Percentiles rank a stretch among this genome's conserved stretches.
Evolutionary conservation across 2,888 invertebrate genomes (phyloP).

Genomic region (Diarsia rubi): DNA sequence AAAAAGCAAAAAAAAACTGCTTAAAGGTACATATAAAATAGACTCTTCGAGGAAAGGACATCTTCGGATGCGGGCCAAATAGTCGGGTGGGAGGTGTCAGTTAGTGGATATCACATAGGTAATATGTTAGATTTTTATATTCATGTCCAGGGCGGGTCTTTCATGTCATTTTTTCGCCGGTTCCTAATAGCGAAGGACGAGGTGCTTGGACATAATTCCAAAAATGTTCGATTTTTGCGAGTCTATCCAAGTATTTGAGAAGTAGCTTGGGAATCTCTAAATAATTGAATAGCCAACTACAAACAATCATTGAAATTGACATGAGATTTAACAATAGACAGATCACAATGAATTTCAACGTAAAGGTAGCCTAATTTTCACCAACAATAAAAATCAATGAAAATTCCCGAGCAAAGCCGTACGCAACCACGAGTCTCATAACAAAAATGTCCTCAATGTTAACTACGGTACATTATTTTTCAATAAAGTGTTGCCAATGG

Average conservation of each 20-base stretch:
- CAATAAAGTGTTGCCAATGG: slow-evolving; percentile 54
- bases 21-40: background rate
- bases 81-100: background rate
- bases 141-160: background rate
- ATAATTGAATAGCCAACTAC: background rate
- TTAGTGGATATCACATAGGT: background rate
- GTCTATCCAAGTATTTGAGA: background rate
- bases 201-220: background rate
- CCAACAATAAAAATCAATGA: background rate
- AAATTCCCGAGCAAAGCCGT: slow-evolving; percentile 22
- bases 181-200: background rate
- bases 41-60: background rate
- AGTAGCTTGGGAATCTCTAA: background rate
- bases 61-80: background rate
- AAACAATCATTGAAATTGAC: background rate
- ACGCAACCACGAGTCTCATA: slow-evolving; percentile 10
- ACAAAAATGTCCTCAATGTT: slow-evolving; percentile 58
- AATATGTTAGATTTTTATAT: background rate
- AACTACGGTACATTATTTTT: slow-evolving; percentile 57
- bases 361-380: background rate
- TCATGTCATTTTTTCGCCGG: background rate
- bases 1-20: no score
- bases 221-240: background rate
- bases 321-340: background rate
- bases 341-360: background rate